These are phyloP conservation scores for Verasper variegatus DNA, from an alignment of 2,113 vertebrate species.

Conservation along the genomic window DNA sequence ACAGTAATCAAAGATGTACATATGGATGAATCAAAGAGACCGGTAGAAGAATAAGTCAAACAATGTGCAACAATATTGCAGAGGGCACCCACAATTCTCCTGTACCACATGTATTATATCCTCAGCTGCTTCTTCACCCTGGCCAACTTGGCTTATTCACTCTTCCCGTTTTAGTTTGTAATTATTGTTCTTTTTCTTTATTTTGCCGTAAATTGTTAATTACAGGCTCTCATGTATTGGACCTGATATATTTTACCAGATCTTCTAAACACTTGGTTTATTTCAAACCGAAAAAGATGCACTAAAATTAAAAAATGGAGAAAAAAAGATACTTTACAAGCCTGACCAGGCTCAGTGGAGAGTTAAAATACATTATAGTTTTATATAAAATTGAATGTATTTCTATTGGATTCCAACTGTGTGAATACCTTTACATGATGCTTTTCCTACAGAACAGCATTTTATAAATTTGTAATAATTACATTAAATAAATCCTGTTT, in stretches of 20 bases:
- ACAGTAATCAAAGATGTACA: constrained; percentile 21
- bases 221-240: constrained; percentile 12
- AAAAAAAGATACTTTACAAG: constrained; percentile 51
- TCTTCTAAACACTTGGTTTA: constrained; percentile 49
- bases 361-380: constrained; percentile 64
- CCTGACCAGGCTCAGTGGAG: constrained; percentile 43
- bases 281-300: constrained; percentile 45
- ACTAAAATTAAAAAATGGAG: constrained; percentile 58
- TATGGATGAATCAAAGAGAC: neutral
- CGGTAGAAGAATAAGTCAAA: neutral
- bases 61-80: neutral
- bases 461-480: constrained; percentile 78
- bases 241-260: constrained; percentile 38
- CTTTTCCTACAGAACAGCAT: constrained; percentile 73
- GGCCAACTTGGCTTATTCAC: neutral
- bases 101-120: constrained; percentile 3
- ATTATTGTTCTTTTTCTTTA: constrained; percentile 6
- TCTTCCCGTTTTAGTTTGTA: neutral
- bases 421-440: constrained; percentile 61
- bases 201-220: constrained; percentile 36
- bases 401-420: constrained; percentile 72
- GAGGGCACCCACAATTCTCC: constrained; percentile 2
- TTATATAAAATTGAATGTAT: constrained; percentile 82
- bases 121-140: neutral
- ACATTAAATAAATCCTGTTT: constrained; percentile 80